A percentile compares a stretch with the other conserved stretches of the same genome.
Conservation (phyloP, 2,113 vertebrate species). For the Meles meles region DNA sequence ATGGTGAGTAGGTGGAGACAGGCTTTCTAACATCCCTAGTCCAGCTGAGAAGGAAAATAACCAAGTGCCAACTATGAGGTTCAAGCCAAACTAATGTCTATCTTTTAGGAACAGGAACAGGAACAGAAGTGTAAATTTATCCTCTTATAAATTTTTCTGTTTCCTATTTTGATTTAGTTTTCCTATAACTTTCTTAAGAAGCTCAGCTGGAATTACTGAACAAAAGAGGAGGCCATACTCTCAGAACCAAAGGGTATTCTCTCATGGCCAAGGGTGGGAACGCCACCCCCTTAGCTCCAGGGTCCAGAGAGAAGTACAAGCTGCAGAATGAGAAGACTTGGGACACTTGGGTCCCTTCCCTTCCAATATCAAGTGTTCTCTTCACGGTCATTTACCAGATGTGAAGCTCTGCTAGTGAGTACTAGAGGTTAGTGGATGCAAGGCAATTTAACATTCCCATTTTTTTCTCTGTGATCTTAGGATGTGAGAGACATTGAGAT, state of each 20-base stretch:
- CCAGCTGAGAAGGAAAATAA: background rate
- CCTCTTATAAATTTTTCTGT: background rate
- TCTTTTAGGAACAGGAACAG: background rate
- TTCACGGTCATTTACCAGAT: background rate
- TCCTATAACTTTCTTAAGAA: background rate
- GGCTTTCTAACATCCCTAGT: background rate
- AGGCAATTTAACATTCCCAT: background rate
- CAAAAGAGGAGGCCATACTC: background rate
- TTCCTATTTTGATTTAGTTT: background rate
- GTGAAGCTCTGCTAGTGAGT: background rate
- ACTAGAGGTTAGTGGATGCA: background rate
- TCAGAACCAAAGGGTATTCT: background rate
- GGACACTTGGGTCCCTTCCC: background rate
- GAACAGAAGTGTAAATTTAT: background rate
- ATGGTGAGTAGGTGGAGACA: background rate
- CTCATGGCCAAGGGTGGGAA: background rate
- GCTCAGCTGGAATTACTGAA: background rate
- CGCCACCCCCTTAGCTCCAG: background rate
- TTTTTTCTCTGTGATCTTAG: background rate
- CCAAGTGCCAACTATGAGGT: background rate
- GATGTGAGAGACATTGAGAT: background rate
- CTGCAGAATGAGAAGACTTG: background rate
- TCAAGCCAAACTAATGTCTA: background rate
- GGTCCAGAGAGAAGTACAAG: background rate
- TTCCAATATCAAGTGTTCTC: background rate